phyloP scores from a whole-genome alignment of 2,888 invertebrate species.

The Spialia ferax region DNA sequence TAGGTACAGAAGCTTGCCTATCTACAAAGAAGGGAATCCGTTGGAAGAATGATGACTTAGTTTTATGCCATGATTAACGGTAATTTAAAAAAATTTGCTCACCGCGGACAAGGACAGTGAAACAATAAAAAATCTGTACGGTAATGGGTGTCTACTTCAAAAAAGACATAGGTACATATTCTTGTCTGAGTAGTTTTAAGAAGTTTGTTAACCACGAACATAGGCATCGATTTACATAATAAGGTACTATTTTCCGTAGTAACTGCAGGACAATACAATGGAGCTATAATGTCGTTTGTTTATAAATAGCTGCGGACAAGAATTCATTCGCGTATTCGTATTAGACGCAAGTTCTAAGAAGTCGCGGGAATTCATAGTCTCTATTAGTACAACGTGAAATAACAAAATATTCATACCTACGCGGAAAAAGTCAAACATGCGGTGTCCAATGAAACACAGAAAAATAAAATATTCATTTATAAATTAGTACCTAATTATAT shows the following conservation, averaged over 20 bases:
- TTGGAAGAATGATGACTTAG: neutral
- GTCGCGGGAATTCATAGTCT: constrained; percentile 21
- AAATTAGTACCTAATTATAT: no score
- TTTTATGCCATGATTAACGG: neutral
- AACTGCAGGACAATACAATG: constrained; percentile 35
- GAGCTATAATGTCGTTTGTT: constrained; percentile 49
- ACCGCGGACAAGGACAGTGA: no score
- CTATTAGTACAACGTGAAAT: constrained; percentile 1
- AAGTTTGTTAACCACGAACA: no score
- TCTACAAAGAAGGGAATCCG: neutral
- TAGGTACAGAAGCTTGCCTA: neutral
- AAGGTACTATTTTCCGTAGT: constrained; percentile 37
- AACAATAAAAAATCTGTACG: neutral
- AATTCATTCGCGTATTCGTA: constrained; percentile 45
- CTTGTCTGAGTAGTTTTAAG: no score
- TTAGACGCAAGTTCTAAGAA: constrained; percentile 46
- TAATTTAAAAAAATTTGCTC: neutral
- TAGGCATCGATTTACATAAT: constrained; percentile 48
- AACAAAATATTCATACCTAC: constrained; percentile 15
- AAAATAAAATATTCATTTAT: no score
- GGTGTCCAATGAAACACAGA: neutral
- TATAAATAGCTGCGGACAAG: constrained; percentile 54
- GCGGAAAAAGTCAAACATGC: constrained; percentile 10
- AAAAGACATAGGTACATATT: no score
- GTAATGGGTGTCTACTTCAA: neutral